These are phyloP conservation scores for Semaprochilodus insignis DNA, from an alignment of 2,797 vertebrate species.

Conservation along the genomic window DNA sequence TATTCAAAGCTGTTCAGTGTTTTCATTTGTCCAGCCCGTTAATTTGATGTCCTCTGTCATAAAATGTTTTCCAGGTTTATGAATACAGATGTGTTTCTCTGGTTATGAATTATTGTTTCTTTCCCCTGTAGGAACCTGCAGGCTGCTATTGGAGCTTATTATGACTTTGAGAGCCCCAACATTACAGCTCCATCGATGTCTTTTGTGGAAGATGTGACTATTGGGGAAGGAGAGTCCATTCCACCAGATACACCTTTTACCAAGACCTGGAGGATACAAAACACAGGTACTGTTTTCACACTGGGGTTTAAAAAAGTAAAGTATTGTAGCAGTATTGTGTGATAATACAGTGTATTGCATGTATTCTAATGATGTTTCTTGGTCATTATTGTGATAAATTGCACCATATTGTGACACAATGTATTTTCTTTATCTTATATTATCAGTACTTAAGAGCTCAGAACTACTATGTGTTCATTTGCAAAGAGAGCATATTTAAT, in stretches of 20 bases:
- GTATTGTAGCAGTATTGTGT: too few relatives aligned
- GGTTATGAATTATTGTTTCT: not conserved
- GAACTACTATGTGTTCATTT: too few relatives aligned
- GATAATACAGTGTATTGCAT: too few relatives aligned
- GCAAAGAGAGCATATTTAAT: too few relatives aligned
- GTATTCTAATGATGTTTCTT: too few relatives aligned
- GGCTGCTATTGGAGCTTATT: conserved; percentile 96
- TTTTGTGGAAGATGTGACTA: conserved; percentile 97
- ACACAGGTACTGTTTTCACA: conserved; percentile 82
- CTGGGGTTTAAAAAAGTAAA: not conserved
- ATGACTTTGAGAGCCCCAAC: conserved; percentile 96
- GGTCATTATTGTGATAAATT: too few relatives aligned
- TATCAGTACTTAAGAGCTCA: too few relatives aligned
- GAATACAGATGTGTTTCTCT: not conserved
- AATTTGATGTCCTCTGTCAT: not conserved
- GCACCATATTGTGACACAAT: too few relatives aligned
- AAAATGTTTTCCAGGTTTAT: not conserved
- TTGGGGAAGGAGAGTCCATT: conserved; percentile 96
- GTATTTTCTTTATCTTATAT: too few relatives aligned
- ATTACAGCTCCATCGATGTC: conserved; percentile 95
- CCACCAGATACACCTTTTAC: conserved; percentile 96
- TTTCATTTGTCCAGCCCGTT: not conserved
- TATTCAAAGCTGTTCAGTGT: not conserved
- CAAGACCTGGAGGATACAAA: conserved; percentile 98
- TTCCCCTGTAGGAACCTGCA: conserved; percentile 89